phyloP scores from a whole-genome alignment of 92 coral and sea anemone genomes.

The Bergia sp. region DNA sequence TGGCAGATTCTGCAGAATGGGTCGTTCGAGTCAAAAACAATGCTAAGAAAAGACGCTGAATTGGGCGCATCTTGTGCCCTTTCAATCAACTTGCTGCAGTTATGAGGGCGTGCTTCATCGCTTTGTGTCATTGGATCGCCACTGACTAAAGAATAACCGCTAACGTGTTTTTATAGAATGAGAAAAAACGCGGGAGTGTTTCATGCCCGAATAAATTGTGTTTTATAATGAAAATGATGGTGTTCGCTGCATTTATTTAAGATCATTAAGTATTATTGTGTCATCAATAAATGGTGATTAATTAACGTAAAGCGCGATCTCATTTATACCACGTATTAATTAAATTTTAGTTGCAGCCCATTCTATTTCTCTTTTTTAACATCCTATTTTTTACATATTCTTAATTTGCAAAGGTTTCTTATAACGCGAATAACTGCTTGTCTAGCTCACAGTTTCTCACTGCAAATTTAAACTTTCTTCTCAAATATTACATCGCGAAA shows the following conservation, averaged over 20 bases:
- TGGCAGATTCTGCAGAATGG: slow-evolving; percentile 65
- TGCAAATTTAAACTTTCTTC: too few species aligned
- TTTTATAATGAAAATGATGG: too few species aligned
- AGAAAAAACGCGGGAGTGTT: neutral
- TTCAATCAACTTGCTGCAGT: slow-evolving; percentile 13
- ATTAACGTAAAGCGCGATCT: neutral
- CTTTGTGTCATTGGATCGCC: slow-evolving; percentile 2
- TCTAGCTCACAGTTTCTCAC: too few species aligned
- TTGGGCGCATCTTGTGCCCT: neutral
- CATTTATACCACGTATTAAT: too few species aligned
- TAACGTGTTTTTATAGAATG: neutral
- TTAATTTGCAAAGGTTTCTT: too few species aligned
- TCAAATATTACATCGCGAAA: too few species aligned
- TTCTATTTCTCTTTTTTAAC: too few species aligned
- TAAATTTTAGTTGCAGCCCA: too few species aligned
- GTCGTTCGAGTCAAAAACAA: neutral
- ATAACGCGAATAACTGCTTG: too few species aligned
- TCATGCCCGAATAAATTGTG: neutral
- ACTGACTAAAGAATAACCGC: neutral
- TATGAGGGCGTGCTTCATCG: neutral
- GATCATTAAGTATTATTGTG: slow-evolving; percentile 11
- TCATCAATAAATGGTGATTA: neutral
- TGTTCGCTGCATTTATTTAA: too few species aligned
- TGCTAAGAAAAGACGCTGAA: slow-evolving; percentile 5
- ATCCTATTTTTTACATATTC: too few species aligned